phyloP scores from a whole-genome alignment of 2,113 vertebrate species.

The Marmota flaviventris region DNA sequence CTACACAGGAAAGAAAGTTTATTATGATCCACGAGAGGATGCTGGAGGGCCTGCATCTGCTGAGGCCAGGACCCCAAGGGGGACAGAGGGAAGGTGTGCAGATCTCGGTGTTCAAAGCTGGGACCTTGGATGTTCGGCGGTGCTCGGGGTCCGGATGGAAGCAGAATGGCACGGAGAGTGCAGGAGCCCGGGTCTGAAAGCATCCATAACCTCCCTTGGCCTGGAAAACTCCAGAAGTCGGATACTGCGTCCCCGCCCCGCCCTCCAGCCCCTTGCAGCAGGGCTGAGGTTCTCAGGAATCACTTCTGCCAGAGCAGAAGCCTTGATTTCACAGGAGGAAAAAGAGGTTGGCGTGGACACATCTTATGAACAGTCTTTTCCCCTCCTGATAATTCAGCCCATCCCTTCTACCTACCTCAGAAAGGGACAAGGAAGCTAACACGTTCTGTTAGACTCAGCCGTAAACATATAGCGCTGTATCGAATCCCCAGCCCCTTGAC shows the following conservation, averaged over 20 bases:
- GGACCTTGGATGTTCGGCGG: not conserved
- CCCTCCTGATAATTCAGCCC: too few relatives aligned
- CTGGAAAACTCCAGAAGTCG: not conserved
- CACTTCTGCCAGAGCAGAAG: not conserved
- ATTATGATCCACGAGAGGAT: fast-evolving
- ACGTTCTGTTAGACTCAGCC: not conserved
- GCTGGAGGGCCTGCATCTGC: fast-evolving
- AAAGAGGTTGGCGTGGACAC: not conserved
- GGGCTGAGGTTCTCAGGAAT: not conserved
- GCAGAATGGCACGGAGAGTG: not conserved
- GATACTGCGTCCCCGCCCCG: too few relatives aligned
- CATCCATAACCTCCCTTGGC: not conserved
- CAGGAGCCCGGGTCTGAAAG: not conserved
- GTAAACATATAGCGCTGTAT: fast-evolving
- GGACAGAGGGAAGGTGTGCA: fast-evolving
- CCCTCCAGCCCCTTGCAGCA: fast-evolving
- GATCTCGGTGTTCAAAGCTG: not conserved
- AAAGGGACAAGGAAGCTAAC: not conserved
- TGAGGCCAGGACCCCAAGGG: too few relatives aligned
- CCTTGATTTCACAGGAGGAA: not conserved
- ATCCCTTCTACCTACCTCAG: too few relatives aligned
- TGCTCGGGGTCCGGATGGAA: too few relatives aligned
- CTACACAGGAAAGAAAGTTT: not conserved
- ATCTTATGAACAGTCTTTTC: not conserved
- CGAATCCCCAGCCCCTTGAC: not conserved